Evolutionary conservation across 1,140 invertebrate genomes (phyloP), one percentile per base, ranked within the genome.

Genomic region (Drosophila dunni): DNA sequence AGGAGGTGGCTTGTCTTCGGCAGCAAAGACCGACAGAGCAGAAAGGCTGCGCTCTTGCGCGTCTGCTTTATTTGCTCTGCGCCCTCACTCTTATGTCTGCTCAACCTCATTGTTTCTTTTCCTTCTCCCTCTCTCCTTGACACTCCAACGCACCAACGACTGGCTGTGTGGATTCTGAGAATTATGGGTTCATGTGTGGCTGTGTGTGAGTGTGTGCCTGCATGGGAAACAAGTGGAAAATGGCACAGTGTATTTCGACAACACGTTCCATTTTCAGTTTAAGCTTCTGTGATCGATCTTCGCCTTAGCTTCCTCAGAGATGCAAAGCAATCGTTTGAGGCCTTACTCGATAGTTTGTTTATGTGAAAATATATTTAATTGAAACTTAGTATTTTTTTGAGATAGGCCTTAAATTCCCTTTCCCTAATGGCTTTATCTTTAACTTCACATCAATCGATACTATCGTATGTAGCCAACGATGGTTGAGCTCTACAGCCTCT

Each of bases 211-310:
- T 68, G 42, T 56, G 34, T 56, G 8, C 11, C 0, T 13, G 40
- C 64, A 56, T 34, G 50, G 63, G 74, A 72, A 79, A 76, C 76
- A 76, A 79, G 73, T 79, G 76, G 73, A 66, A 79, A 71, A 67
- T 44, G 76, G 63, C 68, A 76, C 74, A 79, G 73, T 72, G 72
- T 29, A 71, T 67, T 54, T 63, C 36, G 33, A 51, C 48, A 44
- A 57, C 38, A 51, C 73, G 72, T 81, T 81, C 45, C 65, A 71
- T 71, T 82, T 82, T 71, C 51, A 75, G 75, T 51, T 70, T 64
- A 65, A 64, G 51, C 40, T 64, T 44, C 74, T 62, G 79, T 86
- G 83, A 88, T 88, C 83, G 83, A 88, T 88, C 67, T 17, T 10
- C 51, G 51, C 54, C 24, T 29, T 29, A 29, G 24, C 24, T 29